Percentiles rank a stretch among this genome's conserved stretches.
phyloP scores from a whole-genome alignment of 2,888 invertebrate species.

The Ectropis crepuscularia region DNA sequence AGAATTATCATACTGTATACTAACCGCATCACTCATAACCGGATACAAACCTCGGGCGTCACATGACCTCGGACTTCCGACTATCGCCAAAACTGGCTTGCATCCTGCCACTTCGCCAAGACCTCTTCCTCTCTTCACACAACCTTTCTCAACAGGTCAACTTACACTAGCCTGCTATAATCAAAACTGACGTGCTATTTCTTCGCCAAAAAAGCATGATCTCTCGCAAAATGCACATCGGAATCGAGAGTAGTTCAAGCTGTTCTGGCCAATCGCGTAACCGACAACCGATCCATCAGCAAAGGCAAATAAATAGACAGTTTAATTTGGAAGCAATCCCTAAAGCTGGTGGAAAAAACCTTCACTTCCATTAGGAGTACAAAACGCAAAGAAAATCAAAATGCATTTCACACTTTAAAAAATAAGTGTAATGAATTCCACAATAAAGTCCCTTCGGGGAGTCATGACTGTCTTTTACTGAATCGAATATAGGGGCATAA shows the following conservation, averaged over 20 bases:
- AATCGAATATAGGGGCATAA: too few species aligned
- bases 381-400: not conserved
- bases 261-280: constrained; percentile 47
- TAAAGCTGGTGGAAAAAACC: constrained; percentile 25
- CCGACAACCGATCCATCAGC: constrained; percentile 68
- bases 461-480: too few species aligned
- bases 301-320: constrained; percentile 68
- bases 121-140: constrained; percentile 24
- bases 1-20: constrained; percentile 40
- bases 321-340: constrained; percentile 57
- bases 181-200: constrained; percentile 34
- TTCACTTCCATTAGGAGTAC: constrained; percentile 15
- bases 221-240: not conserved
- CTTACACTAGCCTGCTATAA: constrained; percentile 29
- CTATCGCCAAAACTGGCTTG: constrained; percentile 61
- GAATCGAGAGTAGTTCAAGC: constrained; percentile 35
- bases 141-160: constrained; percentile 15
- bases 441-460: not conserved
- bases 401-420: constrained; percentile 1
- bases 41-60: constrained; percentile 63
- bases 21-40: constrained; percentile 53
- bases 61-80: constrained; percentile 70
- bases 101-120: constrained; percentile 48
- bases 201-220: constrained; percentile 25
- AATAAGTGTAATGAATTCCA: not conserved